phyloP scores from a whole-genome alignment of 2,888 invertebrate genomes.

The Drosophila falleni region DNA sequence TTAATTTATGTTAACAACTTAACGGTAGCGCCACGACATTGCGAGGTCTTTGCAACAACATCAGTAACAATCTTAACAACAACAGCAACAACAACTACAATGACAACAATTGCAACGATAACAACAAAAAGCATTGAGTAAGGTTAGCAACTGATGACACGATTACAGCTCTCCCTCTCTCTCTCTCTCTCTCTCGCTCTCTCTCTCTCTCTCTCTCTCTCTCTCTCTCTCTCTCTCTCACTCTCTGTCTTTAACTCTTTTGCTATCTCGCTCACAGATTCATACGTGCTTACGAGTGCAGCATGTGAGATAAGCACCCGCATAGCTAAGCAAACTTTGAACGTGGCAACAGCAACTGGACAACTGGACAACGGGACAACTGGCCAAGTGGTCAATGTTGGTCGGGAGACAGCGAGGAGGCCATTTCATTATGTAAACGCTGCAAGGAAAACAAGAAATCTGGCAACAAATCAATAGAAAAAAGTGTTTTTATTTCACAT shows the following conservation, averaged over 20 bases:
- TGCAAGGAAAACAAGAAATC: slow-evolving; percentile 80
- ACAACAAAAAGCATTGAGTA: slow-evolving; percentile 69
- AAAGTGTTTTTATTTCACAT: slow-evolving; percentile 49
- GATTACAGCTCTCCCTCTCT: slow-evolving; percentile 21
- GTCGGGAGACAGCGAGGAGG: slow-evolving; percentile 53
- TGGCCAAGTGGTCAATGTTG: slow-evolving; percentile 32
- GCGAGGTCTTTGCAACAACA: slow-evolving; percentile 44
- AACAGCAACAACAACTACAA: slow-evolving; percentile 38
- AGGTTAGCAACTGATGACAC: slow-evolving; percentile 65
- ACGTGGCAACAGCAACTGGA: slow-evolving; percentile 36
- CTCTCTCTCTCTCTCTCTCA: not conserved
- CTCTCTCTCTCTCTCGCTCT: too few species aligned
- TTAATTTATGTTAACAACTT: slow-evolving; percentile 38
- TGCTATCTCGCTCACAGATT: not conserved
- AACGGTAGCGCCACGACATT: slow-evolving; percentile 76
- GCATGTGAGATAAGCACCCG: slow-evolving; percentile 71
- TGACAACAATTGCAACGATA: slow-evolving; percentile 47
- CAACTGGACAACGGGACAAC: slow-evolving; percentile 6
- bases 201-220: not conserved
- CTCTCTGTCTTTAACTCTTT: not conserved
- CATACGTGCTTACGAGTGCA: slow-evolving; percentile 33
- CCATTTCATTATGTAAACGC: slow-evolving; percentile 78
- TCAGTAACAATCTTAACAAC: slow-evolving; percentile 27
- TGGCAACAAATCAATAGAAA: slow-evolving; percentile 80
- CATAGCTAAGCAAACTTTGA: slow-evolving; percentile 52